Evolutionary conservation across 2,888 invertebrate genomes (phyloP).

Genomic region (Hyles lineata): DNA sequence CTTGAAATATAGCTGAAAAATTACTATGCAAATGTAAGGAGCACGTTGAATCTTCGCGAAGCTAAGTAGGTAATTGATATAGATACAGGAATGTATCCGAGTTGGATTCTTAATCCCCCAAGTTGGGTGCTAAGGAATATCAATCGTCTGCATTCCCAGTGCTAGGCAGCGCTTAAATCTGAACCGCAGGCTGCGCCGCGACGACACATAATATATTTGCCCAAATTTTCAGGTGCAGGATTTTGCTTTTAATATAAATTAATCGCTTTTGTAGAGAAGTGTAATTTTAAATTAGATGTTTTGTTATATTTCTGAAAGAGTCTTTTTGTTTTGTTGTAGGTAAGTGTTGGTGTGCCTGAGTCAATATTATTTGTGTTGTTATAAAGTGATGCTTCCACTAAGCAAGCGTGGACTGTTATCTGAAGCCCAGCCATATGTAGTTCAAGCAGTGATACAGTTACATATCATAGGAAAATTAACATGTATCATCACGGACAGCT

Average conservation of each 20-base stretch:
- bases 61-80: slow-evolving; percentile 50
- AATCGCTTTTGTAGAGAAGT: neutral
- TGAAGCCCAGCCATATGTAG: too few species aligned
- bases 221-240: slow-evolving; percentile 40
- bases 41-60: slow-evolving; percentile 23
- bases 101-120: slow-evolving; percentile 22
- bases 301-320: neutral
- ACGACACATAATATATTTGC: slow-evolving; percentile 46
- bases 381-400: too few species aligned
- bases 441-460: too few species aligned
- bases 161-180: slow-evolving; percentile 51
- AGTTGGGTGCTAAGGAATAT: slow-evolving; percentile 46
- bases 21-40: neutral
- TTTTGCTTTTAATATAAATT: slow-evolving; percentile 30
- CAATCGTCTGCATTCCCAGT: slow-evolving; percentile 56
- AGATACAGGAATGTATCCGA: slow-evolving; percentile 47
- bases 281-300: neutral
- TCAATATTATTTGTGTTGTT: too few species aligned
- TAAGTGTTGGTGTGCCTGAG: too few species aligned
- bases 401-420: too few species aligned
- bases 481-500: too few species aligned
- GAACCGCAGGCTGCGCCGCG: slow-evolving; percentile 46
- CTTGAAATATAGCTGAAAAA: neutral
- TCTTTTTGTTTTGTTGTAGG: neutral
- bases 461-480: too few species aligned